Evolutionary conservation across 2,113 vertebrate genomes (phyloP), one percentile per base, ranked within the genome.

Genomic region (Peromyscus leucopus): DNA sequence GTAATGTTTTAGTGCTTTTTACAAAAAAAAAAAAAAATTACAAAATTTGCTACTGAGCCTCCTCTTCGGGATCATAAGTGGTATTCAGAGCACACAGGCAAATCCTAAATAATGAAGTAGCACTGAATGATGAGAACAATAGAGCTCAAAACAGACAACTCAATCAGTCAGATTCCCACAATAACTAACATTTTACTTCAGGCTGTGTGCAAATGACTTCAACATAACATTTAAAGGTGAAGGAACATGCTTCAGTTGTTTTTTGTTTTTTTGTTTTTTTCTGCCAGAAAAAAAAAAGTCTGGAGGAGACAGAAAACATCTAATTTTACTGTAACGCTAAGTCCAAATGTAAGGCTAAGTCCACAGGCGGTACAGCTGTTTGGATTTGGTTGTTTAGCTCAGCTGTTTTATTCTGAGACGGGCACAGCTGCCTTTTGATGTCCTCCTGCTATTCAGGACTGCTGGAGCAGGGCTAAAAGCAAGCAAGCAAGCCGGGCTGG

Each of bases 391-490:
- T 97, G 94, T 97, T 93, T 95, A 95, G 97, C 96, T 97, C 97
- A 98, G 98, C 97, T 98, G 97, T 97, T 98, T 98, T 97, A 97
- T 96, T 98, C 98, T 92, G 96, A 98, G 97, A 80, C 51, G n/a
- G 74, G 83, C 96, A 80, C 97, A 98, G 97, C 97, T 98, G 97
- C 96, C 96, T 97, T 97, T 96, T 97, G 97, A 97, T 93, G 97
- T 95, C 55, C 85, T 80, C 97, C 97, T 97, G 96, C 89, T 97
- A 96, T 94, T 98, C 97, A 97, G 92, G 95, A 94, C 95, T 36
- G 31, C 89, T 96, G 74, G 7, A n/a, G 33, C 75, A 24, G 71
- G 75, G 89, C 86, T 94, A 65, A 94, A 83, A 71, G 90, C 39
- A 57, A 19, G 90, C 39, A 57, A 19, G 75, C 71, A 67, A 3